These are phyloP conservation scores for Pogonognathellus flavescens DNA, from an alignment of 1,140 invertebrate species.

Conservation along the genomic window DNA sequence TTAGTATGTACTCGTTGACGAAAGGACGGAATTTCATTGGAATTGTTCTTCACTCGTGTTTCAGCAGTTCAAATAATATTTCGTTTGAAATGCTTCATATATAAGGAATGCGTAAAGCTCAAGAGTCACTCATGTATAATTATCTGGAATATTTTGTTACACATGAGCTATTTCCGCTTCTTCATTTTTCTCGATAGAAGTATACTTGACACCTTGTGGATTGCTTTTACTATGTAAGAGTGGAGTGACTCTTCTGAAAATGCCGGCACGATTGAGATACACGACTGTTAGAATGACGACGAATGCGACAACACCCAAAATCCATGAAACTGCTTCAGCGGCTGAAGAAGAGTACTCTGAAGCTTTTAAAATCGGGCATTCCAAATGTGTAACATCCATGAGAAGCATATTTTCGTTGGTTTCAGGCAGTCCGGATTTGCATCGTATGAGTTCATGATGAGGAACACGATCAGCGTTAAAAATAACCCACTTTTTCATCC, in stretches of 20 bases:
- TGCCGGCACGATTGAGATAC: slow-evolving; percentile 72
- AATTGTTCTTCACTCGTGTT: no score
- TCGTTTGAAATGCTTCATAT: no score
- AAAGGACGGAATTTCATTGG: no score
- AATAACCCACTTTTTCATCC: slow-evolving; percentile 74
- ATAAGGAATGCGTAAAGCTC: no score
- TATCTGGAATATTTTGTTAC: slow-evolving; percentile 2
- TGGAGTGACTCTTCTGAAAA: slow-evolving; percentile 74
- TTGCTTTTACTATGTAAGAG: slow-evolving; percentile 78
- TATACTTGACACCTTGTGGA: slow-evolving; percentile 81
- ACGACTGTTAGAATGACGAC: slow-evolving; percentile 74
- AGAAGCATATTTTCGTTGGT: slow-evolving; percentile 69
- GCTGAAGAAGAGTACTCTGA: slow-evolving; percentile 60
- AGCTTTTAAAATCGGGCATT: slow-evolving; percentile 62
- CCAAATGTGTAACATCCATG: slow-evolving; percentile 68
- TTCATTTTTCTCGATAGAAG: slow-evolving; percentile 76
- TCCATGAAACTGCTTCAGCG: slow-evolving; percentile 68
- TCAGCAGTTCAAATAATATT: no score
- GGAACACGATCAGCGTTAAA: slow-evolving; percentile 74
- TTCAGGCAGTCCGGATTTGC: slow-evolving; percentile 66
- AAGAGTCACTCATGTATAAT: no score
- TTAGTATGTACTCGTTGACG: no score
- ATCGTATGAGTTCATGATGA: slow-evolving; percentile 72
- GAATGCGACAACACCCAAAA: slow-evolving; percentile 72
- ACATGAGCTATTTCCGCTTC: slow-evolving; percentile 68